Base-by-base conservation (phyloP, 1,140 invertebrate genomes). In the Drosophila mauritiana region DNA sequence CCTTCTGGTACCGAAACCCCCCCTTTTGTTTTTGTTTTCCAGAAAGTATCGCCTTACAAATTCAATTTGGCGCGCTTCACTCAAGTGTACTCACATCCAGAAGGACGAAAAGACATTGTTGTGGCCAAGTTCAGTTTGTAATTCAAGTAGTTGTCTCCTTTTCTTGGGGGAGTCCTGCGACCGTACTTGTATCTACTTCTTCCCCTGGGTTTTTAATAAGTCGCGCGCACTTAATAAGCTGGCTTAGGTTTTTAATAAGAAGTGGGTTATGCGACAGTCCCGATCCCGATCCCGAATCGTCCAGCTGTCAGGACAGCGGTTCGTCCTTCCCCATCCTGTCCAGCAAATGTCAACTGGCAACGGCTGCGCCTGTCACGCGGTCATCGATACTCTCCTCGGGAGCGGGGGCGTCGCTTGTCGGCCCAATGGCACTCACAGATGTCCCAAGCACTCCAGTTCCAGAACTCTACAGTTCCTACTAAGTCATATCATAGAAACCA, bases 191-290 rank as follows among this genome's bases (percentile, higher is more conserved):
- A n/a, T n/a, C 4, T 27, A 36, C 68, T 37, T 46, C 40, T 53
- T 25, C 39, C 46, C 4, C 20, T 40, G 64, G 40, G 73, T 63
- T 73, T 78, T 57, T 61, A 45, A 77, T 85, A 85, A 78, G 73
- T 82, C 75, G 65, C 52, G 53, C 45, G 56, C 42, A 37, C 80
- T 83, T 88, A 86, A 86, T 86, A 86, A 86, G 83, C 83, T 64
- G 83, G 83, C 83, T 86, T 88, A 88, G 79, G 83, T 86, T 88
- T 86, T 86, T 83, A 86, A 88, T 83, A 83, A 83, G 83, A 88
- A 88, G 57, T 86, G 55, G 52, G 61, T 74, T 86, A 79, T 75
- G 75, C 78, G 78, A 48, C 55, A 59, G 51, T 56, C 25, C 48
- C 58, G 31, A 31, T 31, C 31, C 31, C 31, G 58, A 48, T 51